Conservation (phyloP, 1,140 invertebrate genomes). For the Glossosoma conforme region DNA sequence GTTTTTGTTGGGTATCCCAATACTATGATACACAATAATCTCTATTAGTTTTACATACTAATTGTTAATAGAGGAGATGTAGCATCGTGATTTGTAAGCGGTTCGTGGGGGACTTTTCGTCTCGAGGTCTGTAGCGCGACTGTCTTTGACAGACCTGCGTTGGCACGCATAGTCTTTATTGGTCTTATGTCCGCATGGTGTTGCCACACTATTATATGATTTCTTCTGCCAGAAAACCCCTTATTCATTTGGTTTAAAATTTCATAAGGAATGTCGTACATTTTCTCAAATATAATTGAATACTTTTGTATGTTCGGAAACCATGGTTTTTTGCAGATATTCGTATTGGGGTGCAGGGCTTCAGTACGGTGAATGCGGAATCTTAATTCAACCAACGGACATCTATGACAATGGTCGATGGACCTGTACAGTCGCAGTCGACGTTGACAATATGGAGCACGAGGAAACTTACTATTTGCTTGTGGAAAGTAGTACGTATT, state of each 20-base stretch:
- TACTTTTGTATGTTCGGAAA: neutral
- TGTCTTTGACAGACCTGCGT: no score
- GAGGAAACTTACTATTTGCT: no score
- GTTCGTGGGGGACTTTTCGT: no score
- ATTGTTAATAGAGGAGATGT: no score
- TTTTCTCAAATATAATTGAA: constrained; percentile 3
- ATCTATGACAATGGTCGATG: constrained; percentile 17
- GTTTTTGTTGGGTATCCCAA: no score
- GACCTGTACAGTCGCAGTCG: constrained; percentile 20
- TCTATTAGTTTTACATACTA: no score
- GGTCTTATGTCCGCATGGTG: constrained; percentile 10
- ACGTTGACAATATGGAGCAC: no score
- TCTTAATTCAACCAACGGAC: constrained; percentile 5
- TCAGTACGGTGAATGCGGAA: constrained; percentile 19
- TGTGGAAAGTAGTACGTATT: no score
- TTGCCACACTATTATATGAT: constrained; percentile 2
- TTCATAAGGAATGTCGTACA: neutral
- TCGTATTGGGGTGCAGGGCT: constrained; percentile 16
- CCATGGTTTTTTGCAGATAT: neutral
- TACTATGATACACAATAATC: no score
- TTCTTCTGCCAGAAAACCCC: constrained; percentile 4
- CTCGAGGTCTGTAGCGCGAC: no score
- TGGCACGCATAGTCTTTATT: no score
- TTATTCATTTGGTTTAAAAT: neutral
- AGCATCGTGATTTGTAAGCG: no score